These are phyloP conservation scores for Lithosia quadra DNA, from an alignment of 2,888 invertebrate species.

Conservation along the genomic window DNA sequence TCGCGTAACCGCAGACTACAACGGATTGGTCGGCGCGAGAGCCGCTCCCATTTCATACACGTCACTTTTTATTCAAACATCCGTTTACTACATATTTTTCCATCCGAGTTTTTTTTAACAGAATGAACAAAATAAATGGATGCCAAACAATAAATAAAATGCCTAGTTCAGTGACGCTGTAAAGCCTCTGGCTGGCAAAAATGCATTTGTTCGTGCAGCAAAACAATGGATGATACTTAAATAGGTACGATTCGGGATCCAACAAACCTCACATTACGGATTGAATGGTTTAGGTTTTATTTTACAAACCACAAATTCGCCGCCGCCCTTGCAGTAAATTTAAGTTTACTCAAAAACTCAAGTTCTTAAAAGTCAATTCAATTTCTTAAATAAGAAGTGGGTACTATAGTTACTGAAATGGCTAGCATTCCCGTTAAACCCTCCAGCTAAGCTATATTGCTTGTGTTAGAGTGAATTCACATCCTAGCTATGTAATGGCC, in stretches of 20 bases:
- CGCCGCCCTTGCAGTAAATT: no score
- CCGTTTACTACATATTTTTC: constrained; percentile 43
- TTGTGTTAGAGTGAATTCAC: no score
- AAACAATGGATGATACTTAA: not conserved
- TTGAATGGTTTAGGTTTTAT: not conserved
- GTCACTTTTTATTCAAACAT: constrained; percentile 59
- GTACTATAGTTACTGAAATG: no score
- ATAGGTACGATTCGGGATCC: not conserved
- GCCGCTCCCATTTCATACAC: constrained; percentile 53
- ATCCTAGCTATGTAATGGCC: no score
- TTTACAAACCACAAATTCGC: not conserved
- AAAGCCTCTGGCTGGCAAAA: constrained; percentile 39
- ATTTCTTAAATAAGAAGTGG: no score
- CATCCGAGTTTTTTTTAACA: constrained; percentile 34
- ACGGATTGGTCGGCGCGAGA: constrained; percentile 61
- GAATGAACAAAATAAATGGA: constrained; percentile 35
- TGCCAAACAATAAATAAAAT: constrained; percentile 40
- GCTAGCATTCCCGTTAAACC: no score
- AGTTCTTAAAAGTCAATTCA: no score
- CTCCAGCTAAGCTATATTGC: no score
- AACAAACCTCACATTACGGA: not conserved
- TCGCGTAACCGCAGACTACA: constrained; percentile 75
- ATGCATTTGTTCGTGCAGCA: constrained; percentile 9
- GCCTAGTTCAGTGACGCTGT: constrained; percentile 35
- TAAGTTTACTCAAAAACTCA: no score